Conservation (phyloP, 35 echinoderm and acorn worm genomes). For the Nesometra sesokonis region DNA sequence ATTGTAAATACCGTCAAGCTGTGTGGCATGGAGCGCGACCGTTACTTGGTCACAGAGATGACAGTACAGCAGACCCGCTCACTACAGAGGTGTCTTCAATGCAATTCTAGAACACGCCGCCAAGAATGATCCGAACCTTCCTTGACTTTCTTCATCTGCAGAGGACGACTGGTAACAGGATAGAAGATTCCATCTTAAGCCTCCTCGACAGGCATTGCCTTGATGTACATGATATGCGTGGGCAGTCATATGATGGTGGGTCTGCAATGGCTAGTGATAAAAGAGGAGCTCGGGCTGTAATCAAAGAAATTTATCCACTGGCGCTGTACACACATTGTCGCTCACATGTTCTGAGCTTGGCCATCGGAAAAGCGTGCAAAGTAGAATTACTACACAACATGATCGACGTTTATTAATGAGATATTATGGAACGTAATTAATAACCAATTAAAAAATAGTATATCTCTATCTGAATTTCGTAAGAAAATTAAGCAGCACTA, state of each 20-base stretch:
- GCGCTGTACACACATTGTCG: constrained; percentile 33
- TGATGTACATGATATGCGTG: constrained; percentile 21
- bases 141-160: constrained; percentile 27
- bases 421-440: no score
- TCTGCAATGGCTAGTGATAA: constrained; percentile 28
- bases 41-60: constrained; percentile 34
- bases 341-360: constrained; percentile 21
- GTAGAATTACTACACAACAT: no score
- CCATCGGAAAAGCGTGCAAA: constrained; percentile 12
- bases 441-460: no score
- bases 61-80: constrained; percentile 18
- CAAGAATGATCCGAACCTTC: constrained; percentile 9
- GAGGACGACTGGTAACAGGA: constrained; percentile 5
- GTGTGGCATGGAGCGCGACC: constrained; percentile 2
- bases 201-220: constrained; percentile 9
- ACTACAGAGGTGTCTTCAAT: constrained; percentile 20
- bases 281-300: constrained; percentile 2
- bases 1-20: constrained; percentile 17
- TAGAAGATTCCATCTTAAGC: constrained; percentile 13
- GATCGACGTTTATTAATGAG: no score
- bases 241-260: constrained; percentile 32
- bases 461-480: no score
- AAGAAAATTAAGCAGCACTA: no score
- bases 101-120: constrained; percentile 23
- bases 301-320: constrained; percentile 4